Conservation (phyloP, 2,888 invertebrate genomes). For the Stramonita haemastoma region DNA sequence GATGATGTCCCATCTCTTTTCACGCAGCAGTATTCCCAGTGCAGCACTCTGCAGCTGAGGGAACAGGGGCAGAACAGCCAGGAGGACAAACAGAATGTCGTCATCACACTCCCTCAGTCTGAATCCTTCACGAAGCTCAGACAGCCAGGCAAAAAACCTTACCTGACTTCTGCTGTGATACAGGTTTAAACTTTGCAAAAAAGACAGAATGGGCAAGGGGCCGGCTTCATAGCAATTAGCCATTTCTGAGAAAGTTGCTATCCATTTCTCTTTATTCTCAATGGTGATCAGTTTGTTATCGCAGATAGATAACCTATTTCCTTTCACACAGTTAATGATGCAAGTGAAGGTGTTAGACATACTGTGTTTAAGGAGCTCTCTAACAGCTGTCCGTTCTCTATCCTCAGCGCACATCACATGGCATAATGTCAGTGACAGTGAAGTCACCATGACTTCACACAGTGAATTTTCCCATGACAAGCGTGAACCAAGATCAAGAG, state of each 20-base stretch:
- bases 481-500: not conserved
- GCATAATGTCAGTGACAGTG: not conserved
- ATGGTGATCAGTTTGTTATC: not conserved
- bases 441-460: not conserved
- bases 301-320: not conserved
- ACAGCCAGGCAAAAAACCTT: not conserved
- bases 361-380: not conserved
- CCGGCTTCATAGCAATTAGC: not conserved
- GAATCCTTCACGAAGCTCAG: not conserved
- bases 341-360: not conserved
- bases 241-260: not conserved
- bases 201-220: not conserved
- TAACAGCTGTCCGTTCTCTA: not conserved
- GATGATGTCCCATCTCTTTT: conserved; percentile 22
- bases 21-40: not conserved
- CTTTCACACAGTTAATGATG: not conserved
- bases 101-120: not conserved
- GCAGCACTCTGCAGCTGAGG: conserved; percentile 18
- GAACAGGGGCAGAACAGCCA: not conserved
- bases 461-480: not conserved
- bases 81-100: not conserved
- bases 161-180: not conserved
- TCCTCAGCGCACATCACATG: not conserved
- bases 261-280: not conserved
- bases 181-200: not conserved